phyloP scores from a whole-genome alignment of 2,797 vertebrate genomes.

The Caiman crocodilus region DNA sequence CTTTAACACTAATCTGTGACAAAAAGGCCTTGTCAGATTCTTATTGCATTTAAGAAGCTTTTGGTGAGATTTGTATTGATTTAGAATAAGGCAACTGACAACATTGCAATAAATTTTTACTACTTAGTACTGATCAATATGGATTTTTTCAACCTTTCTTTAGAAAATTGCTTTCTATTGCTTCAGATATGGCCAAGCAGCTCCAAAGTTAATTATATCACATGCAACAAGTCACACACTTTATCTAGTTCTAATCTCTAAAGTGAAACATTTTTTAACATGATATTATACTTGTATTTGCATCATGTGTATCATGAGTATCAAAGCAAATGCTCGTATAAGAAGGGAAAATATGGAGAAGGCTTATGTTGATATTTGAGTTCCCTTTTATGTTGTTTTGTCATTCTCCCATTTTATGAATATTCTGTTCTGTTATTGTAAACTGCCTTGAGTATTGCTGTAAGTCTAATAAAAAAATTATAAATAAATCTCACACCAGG shows the following conservation, averaged over 20 bases:
- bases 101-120: slow-evolving; percentile 90
- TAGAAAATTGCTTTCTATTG: slow-evolving; percentile 87
- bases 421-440: too few relatives aligned
- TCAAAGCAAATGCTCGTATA: not conserved
- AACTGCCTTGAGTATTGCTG: too few relatives aligned
- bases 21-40: slow-evolving; percentile 83
- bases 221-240: slow-evolving; percentile 80
- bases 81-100: slow-evolving; percentile 84
- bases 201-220: slow-evolving; percentile 84
- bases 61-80: slow-evolving; percentile 91
- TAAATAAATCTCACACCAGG: too few relatives aligned
- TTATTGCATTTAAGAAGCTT: slow-evolving; percentile 87
- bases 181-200: slow-evolving; percentile 77
- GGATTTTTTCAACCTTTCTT: slow-evolving; percentile 88
- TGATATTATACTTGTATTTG: not conserved
- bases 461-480: too few relatives aligned
- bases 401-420: too few relatives aligned
- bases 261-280: slow-evolving; percentile 44
- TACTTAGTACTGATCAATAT: slow-evolving; percentile 92
- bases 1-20: slow-evolving; percentile 86
- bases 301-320: fast-evolving
- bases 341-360: not conserved
- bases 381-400: too few relatives aligned
- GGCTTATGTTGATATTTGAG: too few relatives aligned
- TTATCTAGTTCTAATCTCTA: slow-evolving; percentile 42